phyloP scores from a whole-genome alignment of 2,797 vertebrate genomes.

The Brachymystax lenok region DNA sequence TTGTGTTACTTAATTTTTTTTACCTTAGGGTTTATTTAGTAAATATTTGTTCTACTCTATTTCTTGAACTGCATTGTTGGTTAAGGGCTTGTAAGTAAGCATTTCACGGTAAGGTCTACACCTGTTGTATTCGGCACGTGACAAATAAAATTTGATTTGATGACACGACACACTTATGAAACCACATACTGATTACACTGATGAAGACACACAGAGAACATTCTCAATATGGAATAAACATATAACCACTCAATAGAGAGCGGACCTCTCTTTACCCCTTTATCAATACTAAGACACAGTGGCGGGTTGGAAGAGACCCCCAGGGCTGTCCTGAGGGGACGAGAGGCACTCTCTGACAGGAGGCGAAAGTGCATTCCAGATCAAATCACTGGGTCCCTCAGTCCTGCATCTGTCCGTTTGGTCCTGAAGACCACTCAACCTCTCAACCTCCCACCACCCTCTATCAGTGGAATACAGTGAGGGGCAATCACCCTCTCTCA shows the following conservation, averaged over 20 bases:
- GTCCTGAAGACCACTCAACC: conserved; percentile 46
- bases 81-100: too few relatives aligned
- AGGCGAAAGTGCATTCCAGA: conserved; percentile 63
- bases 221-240: not conserved
- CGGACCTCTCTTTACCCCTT: not conserved
- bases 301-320: not conserved
- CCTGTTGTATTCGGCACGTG: not conserved
- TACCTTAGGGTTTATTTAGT: too few relatives aligned
- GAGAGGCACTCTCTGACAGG: conserved; percentile 58
- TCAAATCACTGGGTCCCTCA: conserved; percentile 57
- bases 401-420: conserved; percentile 60
- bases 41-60: too few relatives aligned
- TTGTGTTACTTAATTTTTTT: too few relatives aligned
- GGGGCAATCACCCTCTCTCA: conserved; percentile 15
- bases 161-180: too few relatives aligned
- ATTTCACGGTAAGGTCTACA: too few relatives aligned
- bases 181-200: not conserved
- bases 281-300: not conserved
- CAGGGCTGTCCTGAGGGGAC: conserved; percentile 37
- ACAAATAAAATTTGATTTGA: too few relatives aligned
- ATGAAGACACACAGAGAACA: not conserved
- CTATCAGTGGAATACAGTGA: conserved; percentile 45
- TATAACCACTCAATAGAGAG: not conserved
- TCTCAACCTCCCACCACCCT: conserved; percentile 15
- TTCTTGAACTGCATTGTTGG: too few relatives aligned